Base-by-base conservation (phyloP, 2,113 vertebrate genomes). In the Rhinopithecus roxellana region DNA sequence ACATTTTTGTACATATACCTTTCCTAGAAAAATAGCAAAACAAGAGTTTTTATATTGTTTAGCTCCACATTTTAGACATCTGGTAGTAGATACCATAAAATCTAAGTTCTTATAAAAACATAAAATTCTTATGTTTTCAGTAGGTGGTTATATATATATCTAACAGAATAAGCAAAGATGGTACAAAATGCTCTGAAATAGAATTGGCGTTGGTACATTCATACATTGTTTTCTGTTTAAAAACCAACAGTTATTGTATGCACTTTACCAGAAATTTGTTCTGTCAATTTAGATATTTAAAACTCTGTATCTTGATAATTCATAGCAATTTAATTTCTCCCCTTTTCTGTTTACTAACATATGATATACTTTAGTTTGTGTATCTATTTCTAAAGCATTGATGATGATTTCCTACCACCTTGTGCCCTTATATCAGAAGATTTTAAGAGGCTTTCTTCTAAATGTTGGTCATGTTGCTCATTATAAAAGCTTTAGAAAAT, bases 31-130 rank as follows among this genome's bases (percentile, higher is more conserved):
- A 95, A 67, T 64, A 87, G 38, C 45, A 72, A 90, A 79, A 40
- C 25, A 84, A 87, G 16, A 32, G 7, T 94, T 87, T 93, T 81
- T 57, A 83, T 69, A 27, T 80, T 55, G 1, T 78, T 1, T 92
- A 89, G 32, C 78, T 97, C 75, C 70, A 81, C 89, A 90, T 78
- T 79, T 96, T 94, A 93, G 69, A 17, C 96, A 22, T n/a, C 25
- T 81, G 43, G 52, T 75, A 43, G 38, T 92, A 91, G 90, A 69
- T 61, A 90, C 30, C 70, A 72, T 75, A 96, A 84, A 90, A 79
- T 91, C 57, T 94, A 52, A 93, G 81, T 93, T 97, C 32, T 75
- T 91, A 82, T 32, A 79, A 96, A 90, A 95, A 64, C 50, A 17
- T 70, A 78, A 88, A 48, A 80, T 48, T 94, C 45, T 52, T 30